These are phyloP conservation scores for Apostichopus parvimensis DNA, from an alignment of 35 echinoderm and acorn worm species.

Conservation along the genomic window DNA sequence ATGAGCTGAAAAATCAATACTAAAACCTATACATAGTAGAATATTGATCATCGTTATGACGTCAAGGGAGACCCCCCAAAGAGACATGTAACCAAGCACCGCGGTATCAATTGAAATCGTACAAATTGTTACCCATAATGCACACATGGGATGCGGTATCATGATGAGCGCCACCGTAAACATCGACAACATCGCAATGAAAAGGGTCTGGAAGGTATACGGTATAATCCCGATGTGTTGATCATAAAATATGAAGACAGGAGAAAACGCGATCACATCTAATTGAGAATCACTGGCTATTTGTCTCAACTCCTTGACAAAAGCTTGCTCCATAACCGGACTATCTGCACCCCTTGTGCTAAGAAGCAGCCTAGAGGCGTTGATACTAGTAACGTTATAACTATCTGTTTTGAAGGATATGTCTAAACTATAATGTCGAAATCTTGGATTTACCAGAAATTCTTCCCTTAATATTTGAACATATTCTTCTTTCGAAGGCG, in stretches of 20 bases:
- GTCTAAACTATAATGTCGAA: slow-evolving; percentile 56
- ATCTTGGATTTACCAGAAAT: slow-evolving; percentile 58
- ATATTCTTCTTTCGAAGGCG: slow-evolving; percentile 36
- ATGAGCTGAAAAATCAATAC: slow-evolving; percentile 83
- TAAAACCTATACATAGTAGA: slow-evolving; percentile 74
- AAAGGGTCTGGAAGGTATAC: slow-evolving; percentile 48
- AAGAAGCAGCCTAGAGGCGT: slow-evolving; percentile 55
- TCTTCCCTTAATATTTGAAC: slow-evolving; percentile 4
- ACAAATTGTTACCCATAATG: slow-evolving; percentile 66
- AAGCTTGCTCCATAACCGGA: slow-evolving; percentile 10
- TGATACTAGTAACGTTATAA: slow-evolving; percentile 8
- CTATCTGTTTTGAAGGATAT: slow-evolving; percentile 62
- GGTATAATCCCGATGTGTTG: slow-evolving; percentile 56
- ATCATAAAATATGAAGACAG: slow-evolving; percentile 44
- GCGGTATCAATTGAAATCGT: slow-evolving; percentile 60
- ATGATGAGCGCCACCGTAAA: slow-evolving; percentile 69
- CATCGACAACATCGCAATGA: slow-evolving; percentile 60
- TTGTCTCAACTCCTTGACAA: slow-evolving; percentile 48
- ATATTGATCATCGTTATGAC: slow-evolving; percentile 65
- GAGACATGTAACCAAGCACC: slow-evolving; percentile 71
- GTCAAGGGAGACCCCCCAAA: slow-evolving; percentile 66
- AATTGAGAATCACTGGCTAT: slow-evolving; percentile 31
- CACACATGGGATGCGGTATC: slow-evolving; percentile 77
- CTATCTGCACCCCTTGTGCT: slow-evolving; percentile 18
- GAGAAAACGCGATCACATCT: slow-evolving; percentile 23